Conservation (phyloP, 2,888 invertebrate species). For the Congeria kusceri region DNA sequence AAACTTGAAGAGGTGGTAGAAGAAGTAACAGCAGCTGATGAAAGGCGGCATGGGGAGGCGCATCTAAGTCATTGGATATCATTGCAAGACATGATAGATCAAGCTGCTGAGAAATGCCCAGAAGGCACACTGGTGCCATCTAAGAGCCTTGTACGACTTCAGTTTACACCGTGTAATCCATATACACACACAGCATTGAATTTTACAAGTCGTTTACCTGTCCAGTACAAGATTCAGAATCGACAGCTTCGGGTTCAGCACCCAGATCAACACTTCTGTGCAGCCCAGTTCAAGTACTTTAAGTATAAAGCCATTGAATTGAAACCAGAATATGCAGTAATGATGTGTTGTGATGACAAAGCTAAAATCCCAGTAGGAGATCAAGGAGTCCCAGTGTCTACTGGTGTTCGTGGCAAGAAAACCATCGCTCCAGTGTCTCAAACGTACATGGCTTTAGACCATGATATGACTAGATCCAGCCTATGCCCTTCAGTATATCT, state of each 20-base stretch:
- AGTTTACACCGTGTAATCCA: constrained; percentile 51
- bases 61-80: constrained; percentile 52
- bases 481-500: constrained; percentile 55
- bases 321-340: not conserved
- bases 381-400: constrained; percentile 38
- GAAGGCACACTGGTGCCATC: constrained; percentile 46
- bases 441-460: constrained; percentile 47
- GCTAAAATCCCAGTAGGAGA: too few relatives aligned
- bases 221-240: constrained; percentile 56
- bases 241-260: constrained; percentile 44
- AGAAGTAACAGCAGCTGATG: constrained; percentile 49
- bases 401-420: constrained; percentile 52
- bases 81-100: constrained; percentile 33
- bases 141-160: constrained; percentile 41
- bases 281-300: constrained; percentile 45
- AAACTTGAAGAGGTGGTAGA: constrained; percentile 36
- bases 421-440: constrained; percentile 28
- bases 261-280: constrained; percentile 45
- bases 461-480: constrained; percentile 49
- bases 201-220: constrained; percentile 32
- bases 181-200: constrained; percentile 37
- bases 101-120: constrained; percentile 50
- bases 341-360: constrained; percentile 51
- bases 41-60: constrained; percentile 40
- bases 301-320: constrained; percentile 42